Evolutionary conservation across 1,140 invertebrate genomes (phyloP), one percentile per base, ranked within the genome.

Genomic region (Dendroctonus valens): DNA sequence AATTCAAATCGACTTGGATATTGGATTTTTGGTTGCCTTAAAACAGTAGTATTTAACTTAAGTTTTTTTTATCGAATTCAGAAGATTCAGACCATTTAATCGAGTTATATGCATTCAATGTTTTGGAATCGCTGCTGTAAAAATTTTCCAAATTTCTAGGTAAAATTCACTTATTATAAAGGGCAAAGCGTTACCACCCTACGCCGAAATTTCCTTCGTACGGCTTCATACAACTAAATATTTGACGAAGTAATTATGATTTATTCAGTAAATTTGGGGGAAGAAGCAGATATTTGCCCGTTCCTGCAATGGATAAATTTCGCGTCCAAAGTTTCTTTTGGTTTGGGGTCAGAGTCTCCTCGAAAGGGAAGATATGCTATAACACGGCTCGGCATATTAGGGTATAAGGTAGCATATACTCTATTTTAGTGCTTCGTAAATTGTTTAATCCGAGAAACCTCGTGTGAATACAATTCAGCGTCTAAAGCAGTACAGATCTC

Each of bases 181-280:
- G 64, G 55, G n/a, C 50, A 46, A 58, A 57, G 46, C 46, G 41
- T 59, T 63, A 51, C 49, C 53, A 57, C 64, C 64, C 57, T 46
- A 66, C 46, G 39, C 57, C 64, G 41, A 66, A 66, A 66, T 66
- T 59, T 59, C 64, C 55, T 58, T 59, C 40, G 26, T 55, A 40
- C 57, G 64, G 55, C 46, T 59, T 59, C 64, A 66, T 66, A 66
- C 52, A 66, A 66, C 64, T 66, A 66, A 66, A 66, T 66, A 66
- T 66, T 66, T 66, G 64, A 66, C 55, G 64, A 59, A 66, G 55
- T 66, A 66, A 66, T 66, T 66, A 66, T 66, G 64, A 66, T 66
- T 66, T 66, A 66, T 66, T 59, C 64, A 66, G 53, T 46, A 55
- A 59, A 66, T 55, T 66, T 59, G 42, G 64, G 64, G 64, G 64